Evolutionary conservation across 2,797 vertebrate genomes (phyloP).

Genomic region (Pseudocheirus occidentalis): DNA sequence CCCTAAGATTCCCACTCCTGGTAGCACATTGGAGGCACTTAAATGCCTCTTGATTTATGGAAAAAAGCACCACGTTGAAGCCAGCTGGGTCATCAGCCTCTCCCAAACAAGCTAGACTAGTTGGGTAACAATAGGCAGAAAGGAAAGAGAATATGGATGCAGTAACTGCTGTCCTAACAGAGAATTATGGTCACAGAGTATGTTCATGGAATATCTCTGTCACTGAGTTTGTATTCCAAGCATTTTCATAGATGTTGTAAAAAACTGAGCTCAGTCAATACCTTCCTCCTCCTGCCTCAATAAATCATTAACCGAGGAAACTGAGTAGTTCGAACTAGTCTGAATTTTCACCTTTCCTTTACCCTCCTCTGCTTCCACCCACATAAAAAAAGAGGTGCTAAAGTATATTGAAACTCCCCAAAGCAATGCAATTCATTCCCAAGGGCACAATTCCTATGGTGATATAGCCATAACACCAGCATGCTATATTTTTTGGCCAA

Average conservation of each 20-base stretch:
- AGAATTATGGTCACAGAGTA: background rate
- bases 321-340: background rate
- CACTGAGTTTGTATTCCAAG: background rate
- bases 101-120: background rate
- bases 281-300: background rate
- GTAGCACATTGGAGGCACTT: too few species aligned
- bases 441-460: background rate
- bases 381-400: background rate
- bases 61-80: background rate
- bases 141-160: background rate
- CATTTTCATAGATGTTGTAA: background rate
- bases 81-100: background rate
- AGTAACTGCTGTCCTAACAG: background rate
- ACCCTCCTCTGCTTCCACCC: background rate
- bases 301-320: background rate
- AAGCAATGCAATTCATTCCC: background rate
- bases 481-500: background rate
- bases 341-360: background rate
- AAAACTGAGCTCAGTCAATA: slow-evolving; percentile 2
- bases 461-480: background rate
- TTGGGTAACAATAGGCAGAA: background rate
- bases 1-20: too few species aligned
- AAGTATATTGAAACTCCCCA: background rate
- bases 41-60: background rate
- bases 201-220: background rate